phyloP scores from a whole-genome alignment of 1,140 invertebrate genomes.

The Zaprionus africanus region DNA sequence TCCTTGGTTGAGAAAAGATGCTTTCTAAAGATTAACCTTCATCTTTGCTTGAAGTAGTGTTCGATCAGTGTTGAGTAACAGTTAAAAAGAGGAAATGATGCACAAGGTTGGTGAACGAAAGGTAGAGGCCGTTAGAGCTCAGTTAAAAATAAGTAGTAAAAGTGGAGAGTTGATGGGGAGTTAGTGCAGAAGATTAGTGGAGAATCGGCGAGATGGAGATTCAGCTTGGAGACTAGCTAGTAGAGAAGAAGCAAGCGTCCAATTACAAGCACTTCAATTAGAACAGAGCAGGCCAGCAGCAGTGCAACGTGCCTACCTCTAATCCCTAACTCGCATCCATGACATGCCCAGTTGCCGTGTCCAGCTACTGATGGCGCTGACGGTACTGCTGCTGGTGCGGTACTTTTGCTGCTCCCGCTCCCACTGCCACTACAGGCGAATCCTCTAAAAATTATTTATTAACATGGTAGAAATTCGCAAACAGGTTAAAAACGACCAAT shows the following conservation, averaged over 20 bases:
- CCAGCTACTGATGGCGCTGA: constrained; percentile 33
- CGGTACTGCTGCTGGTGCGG: constrained; percentile 53
- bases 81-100: no score
- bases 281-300: background rate
- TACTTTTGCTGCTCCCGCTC: constrained; percentile 58
- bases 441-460: constrained; percentile 83
- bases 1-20: no score
- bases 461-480: constrained; percentile 83
- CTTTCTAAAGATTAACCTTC: no score
- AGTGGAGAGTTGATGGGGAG: background rate
- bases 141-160: no score
- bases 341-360: constrained; percentile 7
- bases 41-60: no score
- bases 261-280: background rate
- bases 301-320: background rate
- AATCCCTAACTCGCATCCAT: background rate
- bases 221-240: no score
- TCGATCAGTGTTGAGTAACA: no score
- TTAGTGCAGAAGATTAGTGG: background rate
- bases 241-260: no score
- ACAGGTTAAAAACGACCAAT: constrained; percentile 82
- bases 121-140: no score
- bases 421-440: constrained; percentile 43
- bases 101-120: no score
- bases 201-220: background rate